phyloP scores from a whole-genome alignment of 2,797 vertebrate genomes.

The Clarias fuscus region DNA sequence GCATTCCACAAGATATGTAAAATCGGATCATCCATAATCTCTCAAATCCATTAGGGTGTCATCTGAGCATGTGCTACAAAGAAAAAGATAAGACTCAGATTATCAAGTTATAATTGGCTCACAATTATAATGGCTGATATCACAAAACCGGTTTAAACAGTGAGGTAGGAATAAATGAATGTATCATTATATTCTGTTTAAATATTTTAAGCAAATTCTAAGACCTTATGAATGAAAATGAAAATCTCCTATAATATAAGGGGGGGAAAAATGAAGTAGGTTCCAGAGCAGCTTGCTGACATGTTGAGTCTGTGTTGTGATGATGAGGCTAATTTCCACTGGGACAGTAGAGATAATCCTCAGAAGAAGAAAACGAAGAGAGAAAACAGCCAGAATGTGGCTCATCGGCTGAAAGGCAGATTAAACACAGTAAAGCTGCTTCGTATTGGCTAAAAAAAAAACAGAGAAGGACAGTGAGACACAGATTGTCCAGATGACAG shows the following conservation, averaged over 20 bases:
- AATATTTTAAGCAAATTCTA: neutral
- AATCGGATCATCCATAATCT: neutral
- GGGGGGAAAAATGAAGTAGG: neutral
- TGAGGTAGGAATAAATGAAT: neutral
- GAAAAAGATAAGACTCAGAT: neutral
- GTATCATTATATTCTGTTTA: neutral
- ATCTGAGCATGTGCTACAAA: neutral
- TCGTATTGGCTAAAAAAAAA: constrained; percentile 60
- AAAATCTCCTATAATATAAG: neutral
- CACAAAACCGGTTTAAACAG: neutral
- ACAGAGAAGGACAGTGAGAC: constrained; percentile 26
- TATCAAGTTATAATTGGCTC: neutral
- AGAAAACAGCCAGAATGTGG: constrained; percentile 60
- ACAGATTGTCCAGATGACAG: constrained; percentile 57
- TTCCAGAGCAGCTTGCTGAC: constrained; percentile 61
- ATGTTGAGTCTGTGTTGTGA: constrained; percentile 57
- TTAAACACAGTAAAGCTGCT: constrained; percentile 74
- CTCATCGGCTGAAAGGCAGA: constrained; percentile 67
- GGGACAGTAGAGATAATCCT: constrained; percentile 60
- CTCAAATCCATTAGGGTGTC: neutral
- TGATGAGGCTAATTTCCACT: constrained; percentile 55
- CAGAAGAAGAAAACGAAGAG: constrained; percentile 12
- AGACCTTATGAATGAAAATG: neutral
- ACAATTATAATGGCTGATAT: neutral
- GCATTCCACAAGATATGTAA: neutral